Conservation (phyloP, 2,888 invertebrate species). For the Acrocyrtus sp. region DNA sequence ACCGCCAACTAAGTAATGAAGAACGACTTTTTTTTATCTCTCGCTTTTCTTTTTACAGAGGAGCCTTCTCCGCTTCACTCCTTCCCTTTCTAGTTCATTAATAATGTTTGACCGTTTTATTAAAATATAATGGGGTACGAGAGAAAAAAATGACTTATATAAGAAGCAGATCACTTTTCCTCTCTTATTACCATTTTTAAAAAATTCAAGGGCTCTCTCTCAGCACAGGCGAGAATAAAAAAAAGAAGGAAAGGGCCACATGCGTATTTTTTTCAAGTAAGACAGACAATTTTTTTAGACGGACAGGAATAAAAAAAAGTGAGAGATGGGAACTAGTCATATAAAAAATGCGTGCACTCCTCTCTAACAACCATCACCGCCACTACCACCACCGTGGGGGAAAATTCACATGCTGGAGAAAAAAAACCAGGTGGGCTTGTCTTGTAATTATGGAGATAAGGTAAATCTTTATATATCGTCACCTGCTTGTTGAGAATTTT, state of each 20-base stretch:
- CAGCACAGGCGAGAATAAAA: neutral
- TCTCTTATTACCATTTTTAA: too few species aligned
- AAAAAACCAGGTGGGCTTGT: slow-evolving; percentile 51
- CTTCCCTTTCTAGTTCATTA: slow-evolving; percentile 30
- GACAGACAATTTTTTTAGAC: too few species aligned
- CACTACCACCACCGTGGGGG: slow-evolving; percentile 29
- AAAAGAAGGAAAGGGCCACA: too few species aligned
- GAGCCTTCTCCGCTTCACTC: slow-evolving; percentile 5
- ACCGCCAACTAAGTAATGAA: too few species aligned
- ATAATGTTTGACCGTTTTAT: slow-evolving; percentile 48
- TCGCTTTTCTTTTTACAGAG: too few species aligned
- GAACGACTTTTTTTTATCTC: too few species aligned
- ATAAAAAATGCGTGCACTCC: too few species aligned
- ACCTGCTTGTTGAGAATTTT: slow-evolving; percentile 28
- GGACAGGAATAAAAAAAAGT: too few species aligned
- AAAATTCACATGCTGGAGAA: slow-evolving; percentile 29
- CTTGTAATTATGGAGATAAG: slow-evolving; percentile 46
- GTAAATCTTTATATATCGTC: slow-evolving; percentile 31
- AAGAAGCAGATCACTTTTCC: slow-evolving; percentile 17
- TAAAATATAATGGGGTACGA: slow-evolving; percentile 10
- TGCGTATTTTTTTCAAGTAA: too few species aligned
- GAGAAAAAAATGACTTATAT: neutral
- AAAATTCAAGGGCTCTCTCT: slow-evolving; percentile 37
- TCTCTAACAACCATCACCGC: too few species aligned
- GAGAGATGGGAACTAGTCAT: too few species aligned